Conservation (phyloP, 2,888 invertebrate species). For the Meteorus cinctellus region DNA sequence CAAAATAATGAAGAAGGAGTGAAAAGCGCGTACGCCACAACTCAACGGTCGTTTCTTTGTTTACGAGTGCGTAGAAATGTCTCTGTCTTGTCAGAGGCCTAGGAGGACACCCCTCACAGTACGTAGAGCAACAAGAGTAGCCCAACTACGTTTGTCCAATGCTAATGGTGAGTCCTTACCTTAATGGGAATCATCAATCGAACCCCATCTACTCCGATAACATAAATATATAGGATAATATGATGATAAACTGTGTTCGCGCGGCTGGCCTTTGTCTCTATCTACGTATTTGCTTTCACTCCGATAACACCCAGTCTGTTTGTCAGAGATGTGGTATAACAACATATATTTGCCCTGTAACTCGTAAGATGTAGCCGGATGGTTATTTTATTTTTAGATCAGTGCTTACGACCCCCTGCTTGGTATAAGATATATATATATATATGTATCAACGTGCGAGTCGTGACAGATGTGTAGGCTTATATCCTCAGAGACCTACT, state of each 20-base stretch:
- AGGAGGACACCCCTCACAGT: constrained; percentile 67
- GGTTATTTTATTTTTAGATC: constrained; percentile 2
- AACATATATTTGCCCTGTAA: background rate
- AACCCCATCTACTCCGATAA: background rate
- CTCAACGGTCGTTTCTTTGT: background rate
- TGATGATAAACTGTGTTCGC: background rate
- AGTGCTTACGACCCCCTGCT: constrained; percentile 15
- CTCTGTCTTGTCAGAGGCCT: constrained; percentile 63
- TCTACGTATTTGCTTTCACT: background rate
- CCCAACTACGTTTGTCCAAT: constrained; percentile 65
- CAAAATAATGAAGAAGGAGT: too few relatives aligned
- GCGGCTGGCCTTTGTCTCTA: constrained; percentile 1
- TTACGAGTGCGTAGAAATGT: constrained; percentile 48
- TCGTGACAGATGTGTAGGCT: background rate
- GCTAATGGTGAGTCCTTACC: constrained; percentile 63
- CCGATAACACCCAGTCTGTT: constrained; percentile 3
- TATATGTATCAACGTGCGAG: background rate
- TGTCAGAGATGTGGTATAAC: background rate
- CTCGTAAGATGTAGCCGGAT: background rate
- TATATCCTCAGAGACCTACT: constrained; percentile 9
- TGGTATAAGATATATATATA: background rate
- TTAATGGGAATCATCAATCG: background rate
- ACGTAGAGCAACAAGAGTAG: constrained; percentile 68
- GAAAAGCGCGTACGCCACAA: too few relatives aligned
- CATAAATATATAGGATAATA: background rate